Conservation (phyloP, 2,888 invertebrate genomes). For the Oscheius myriophilus region DNA sequence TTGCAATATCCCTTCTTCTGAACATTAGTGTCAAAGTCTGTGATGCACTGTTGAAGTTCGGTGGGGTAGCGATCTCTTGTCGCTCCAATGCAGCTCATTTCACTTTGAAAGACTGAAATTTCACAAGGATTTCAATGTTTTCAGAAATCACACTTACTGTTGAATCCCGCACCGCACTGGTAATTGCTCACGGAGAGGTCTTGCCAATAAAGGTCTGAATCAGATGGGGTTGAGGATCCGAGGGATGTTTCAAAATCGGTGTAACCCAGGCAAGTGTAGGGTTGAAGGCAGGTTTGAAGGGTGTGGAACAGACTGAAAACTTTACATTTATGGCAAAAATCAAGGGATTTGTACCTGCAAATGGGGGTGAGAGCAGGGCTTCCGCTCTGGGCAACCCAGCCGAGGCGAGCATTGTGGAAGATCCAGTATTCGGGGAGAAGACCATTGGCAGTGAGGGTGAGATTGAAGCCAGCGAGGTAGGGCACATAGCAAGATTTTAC, state of each 20-base stretch:
- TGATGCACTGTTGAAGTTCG: neutral
- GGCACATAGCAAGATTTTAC: constrained; percentile 38
- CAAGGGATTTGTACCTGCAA: neutral
- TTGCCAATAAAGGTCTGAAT: constrained; percentile 42
- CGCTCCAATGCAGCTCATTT: constrained; percentile 5
- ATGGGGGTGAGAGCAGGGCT: neutral
- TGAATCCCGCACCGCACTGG: constrained; percentile 47
- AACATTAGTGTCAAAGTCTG: neutral
- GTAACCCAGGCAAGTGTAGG: constrained; percentile 37
- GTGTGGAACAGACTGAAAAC: constrained; percentile 39
- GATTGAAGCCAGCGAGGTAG: constrained; percentile 46
- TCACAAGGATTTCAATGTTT: no score
- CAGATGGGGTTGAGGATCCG: constrained; percentile 38
- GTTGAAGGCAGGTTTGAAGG: constrained; percentile 34
- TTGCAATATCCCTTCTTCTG: constrained; percentile 1
- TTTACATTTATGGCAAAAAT: no score
- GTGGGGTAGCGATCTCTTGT: neutral
- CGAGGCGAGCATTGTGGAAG: constrained; percentile 31
- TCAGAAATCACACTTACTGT: constrained; percentile 27
- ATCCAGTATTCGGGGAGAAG: constrained; percentile 46
- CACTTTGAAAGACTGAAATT: no score
- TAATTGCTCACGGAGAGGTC: constrained; percentile 47
- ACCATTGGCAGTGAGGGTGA: constrained; percentile 31
- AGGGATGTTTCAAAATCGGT: constrained; percentile 36
- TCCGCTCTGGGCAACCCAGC: neutral